Evolutionary conservation across 2,113 vertebrate genomes (phyloP), one percentile per base, ranked within the genome.

Genomic region (Lipotes vexillifer): DNA sequence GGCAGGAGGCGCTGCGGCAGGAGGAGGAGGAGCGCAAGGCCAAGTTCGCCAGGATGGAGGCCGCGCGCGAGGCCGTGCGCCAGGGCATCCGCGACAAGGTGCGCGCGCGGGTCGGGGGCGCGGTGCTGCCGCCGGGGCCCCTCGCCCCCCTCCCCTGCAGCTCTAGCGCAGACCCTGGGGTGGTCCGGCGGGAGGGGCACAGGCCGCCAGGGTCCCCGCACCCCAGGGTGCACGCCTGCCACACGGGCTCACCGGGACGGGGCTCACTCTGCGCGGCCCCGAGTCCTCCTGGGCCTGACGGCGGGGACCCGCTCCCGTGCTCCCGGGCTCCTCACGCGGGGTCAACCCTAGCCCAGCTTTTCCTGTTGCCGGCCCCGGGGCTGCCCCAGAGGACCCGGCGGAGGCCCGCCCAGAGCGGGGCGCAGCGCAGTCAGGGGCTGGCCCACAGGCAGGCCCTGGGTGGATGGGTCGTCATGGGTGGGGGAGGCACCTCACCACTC

Each of bases 31-130:
- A 99, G 96, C 99, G 99, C 96, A 99, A 99, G 98, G 99, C 99
- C 92, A 99, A 99, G 98, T 99, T 99, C 41, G 99, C 99, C 96
- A 99, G 98, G 97, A 99, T 99, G 99, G 99, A 99, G 94, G 99
- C 99, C 0, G 99, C 99, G 98, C 99, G 99, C 82, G 99, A 99
- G 99, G 98, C 98, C 80, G 96, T 99, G 99, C 98, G 99, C 74
- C 99, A 99, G 99, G 99, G 99, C 52, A 99, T 99, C 97, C 98
- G 99, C 5, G 99, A 99, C 96, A 99, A 99, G 99, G 99, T 99
- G 98, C n/a, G 98, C 14, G 44, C 13, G 49, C 44, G 49, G 14
- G 13, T 1, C 46, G 46, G 13, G 13, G 14, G 14, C 3, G 49
- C 38, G 25, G 10, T 1, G 36, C 29, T 46, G 46, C 59, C 29